These are phyloP conservation scores for Paraplagusia blochii DNA, from an alignment of 2,113 vertebrate genomes.

Conservation along the genomic window DNA sequence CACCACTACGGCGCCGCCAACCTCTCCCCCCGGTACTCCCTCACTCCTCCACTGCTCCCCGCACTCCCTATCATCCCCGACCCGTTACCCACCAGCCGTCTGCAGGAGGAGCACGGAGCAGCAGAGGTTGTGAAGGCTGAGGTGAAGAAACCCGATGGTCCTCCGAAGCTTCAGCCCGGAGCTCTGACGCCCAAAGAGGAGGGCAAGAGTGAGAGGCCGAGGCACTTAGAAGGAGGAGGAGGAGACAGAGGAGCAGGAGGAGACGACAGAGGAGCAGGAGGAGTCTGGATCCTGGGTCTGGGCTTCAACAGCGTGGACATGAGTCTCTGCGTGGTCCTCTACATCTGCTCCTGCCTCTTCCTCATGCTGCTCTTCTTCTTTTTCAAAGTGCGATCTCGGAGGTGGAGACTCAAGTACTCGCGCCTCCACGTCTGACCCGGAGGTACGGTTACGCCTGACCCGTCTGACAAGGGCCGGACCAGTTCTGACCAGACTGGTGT, in stretches of 20 bases:
- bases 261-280: conserved; percentile 21
- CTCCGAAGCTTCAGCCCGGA: not conserved
- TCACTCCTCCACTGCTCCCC: conserved; percentile 1
- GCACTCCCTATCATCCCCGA: conserved; percentile 1
- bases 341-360: conserved; percentile 85
- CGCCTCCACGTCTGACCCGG: conserved; percentile 70
- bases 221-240: not conserved
- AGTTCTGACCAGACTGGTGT: not conserved
- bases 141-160: not conserved
- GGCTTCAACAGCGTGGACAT: conserved; percentile 95
- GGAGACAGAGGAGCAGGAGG: not conserved
- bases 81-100: not conserved
- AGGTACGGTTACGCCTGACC: too few species aligned
- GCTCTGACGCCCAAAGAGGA: not conserved
- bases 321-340: conserved; percentile 92
- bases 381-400: conserved; percentile 83
- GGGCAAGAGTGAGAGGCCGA: conserved; percentile 1
- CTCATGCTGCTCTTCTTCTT: conserved; percentile 96
- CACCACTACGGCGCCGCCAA: conserved; percentile 79
- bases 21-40: conserved; percentile 71
- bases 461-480: conserved; percentile 47
- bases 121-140: conserved; percentile 2
- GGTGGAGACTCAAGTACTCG: conserved; percentile 78
- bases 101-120: conserved; percentile 4
- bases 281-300: conserved; percentile 78